Percentiles rank a stretch among this genome's conserved stretches.
Conservation (phyloP, 2,888 invertebrate genomes). For the Agrotis segetum region DNA sequence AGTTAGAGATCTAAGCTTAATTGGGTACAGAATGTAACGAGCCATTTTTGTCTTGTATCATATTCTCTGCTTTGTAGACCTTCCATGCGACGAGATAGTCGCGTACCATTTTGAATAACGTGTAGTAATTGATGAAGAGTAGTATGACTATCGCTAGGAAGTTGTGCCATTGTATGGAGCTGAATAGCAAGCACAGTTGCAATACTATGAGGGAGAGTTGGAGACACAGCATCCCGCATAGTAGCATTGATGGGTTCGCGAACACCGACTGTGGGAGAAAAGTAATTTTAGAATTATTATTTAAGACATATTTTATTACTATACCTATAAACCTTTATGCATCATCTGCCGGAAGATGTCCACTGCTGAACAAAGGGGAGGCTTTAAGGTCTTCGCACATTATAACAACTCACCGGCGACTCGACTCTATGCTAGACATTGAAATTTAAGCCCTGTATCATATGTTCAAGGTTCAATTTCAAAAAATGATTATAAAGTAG, state of each 20-base stretch:
- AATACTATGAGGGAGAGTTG: conserved; percentile 93
- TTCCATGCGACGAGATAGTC: conserved; percentile 96
- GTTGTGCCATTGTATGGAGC: conserved; percentile 97
- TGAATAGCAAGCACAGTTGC: conserved; percentile 95
- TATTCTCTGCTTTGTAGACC: conserved; percentile 94
- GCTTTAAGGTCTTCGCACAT: no score
- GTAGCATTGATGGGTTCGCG: conserved; percentile 95
- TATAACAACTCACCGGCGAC: no score
- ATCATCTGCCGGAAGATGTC: no score
- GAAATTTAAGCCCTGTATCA: no score
- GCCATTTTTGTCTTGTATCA: conserved; percentile 92
- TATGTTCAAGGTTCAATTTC: no score
- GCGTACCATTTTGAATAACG: conserved; percentile 96
- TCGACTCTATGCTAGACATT: no score
- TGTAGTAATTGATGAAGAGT: conserved; percentile 97
- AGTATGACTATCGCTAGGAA: conserved; percentile 96
- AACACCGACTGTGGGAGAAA: conserved; percentile 93
- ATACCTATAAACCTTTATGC: no score
- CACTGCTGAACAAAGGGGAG: no score
- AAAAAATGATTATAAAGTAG: no score
- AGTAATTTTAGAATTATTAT: conserved; percentile 44
- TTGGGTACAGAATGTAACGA: conserved; percentile 57
- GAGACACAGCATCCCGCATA: conserved; percentile 94
- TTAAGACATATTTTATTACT: no score
- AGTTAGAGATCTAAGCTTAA: conserved; percentile 46